Base-by-base conservation (phyloP, 1,140 invertebrate species). In the Archivesica marissinica region DNA sequence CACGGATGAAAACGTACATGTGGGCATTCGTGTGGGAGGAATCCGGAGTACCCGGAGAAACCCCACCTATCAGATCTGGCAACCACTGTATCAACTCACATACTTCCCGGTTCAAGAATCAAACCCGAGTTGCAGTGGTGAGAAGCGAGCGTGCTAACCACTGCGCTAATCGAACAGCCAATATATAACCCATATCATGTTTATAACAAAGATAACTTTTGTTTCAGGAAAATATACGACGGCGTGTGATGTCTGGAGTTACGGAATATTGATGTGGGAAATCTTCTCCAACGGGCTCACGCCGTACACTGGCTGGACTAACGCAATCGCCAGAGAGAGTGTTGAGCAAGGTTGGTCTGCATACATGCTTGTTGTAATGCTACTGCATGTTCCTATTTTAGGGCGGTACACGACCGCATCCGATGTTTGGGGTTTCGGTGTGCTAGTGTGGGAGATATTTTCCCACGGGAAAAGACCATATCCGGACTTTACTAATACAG, bases 231-330 rank as follows among this genome's bases (percentile, higher is more conserved):
- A 97, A 95, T 99, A 99, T 93, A 99, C 98, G n/a, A 97, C 97
- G 0, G 94, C 99, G 2, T 99, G 98, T 94, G 98, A 99, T 94
- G 98, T 99, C n/a, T 99, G 98, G 98, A 99, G 98, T 91, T 99
- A 98, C 94, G 98, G 98, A 25, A 97, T 99, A 84, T 94, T 99
- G 50, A 97, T 97, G 95, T 99, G 98, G 98, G 98, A 99, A 94
- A 98, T 99, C 91, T 99, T 99, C 94, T 97, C 98, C 0, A 96
- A 96, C 93, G 98, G 98, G 13, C 96, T 96, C 86, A 98, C 97
- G 80, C 98, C 98, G 0, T 99, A 99, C 91, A 96, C 96, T 50
- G 98, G 98, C n/a, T 96, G 98, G 91, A 92, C 89, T 0, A 94
- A 94, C 81, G 82, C 89, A 2, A 89, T 93, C 79, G 91, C 93